A percentile compares a stretch with the other conserved stretches of the same genome.
Evolutionary conservation across 2,888 invertebrate species (phyloP).

Genomic region (Tiliacea aurago): DNA sequence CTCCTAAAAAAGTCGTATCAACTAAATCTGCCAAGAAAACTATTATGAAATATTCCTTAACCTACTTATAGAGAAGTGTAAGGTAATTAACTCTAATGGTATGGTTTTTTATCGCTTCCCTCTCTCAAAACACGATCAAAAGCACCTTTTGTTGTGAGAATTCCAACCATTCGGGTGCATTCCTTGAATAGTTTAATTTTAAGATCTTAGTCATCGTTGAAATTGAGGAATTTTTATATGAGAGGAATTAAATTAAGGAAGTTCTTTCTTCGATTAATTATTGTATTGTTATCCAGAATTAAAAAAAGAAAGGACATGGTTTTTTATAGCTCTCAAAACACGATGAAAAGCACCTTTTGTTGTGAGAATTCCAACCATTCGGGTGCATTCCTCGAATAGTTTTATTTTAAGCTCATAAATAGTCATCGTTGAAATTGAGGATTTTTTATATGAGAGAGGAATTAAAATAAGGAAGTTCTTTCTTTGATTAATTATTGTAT

Average conservation of each 20-base stretch:
- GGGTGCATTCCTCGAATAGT: slow-evolving; percentile 44
- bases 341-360: slow-evolving; percentile 42
- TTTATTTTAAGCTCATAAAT: slow-evolving; percentile 32
- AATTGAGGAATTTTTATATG: slow-evolving; percentile 21
- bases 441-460: slow-evolving; percentile 14
- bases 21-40: slow-evolving; percentile 36
- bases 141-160: slow-evolving; percentile 45
- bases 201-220: slow-evolving; percentile 33
- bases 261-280: not conserved
- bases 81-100: slow-evolving; percentile 33
- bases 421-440: slow-evolving; percentile 32
- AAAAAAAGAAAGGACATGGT: not conserved
- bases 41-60: slow-evolving; percentile 61
- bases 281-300: not conserved
- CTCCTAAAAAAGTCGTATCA: slow-evolving; percentile 17
- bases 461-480: not conserved
- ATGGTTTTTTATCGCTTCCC: slow-evolving; percentile 53
- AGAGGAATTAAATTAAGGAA: slow-evolving; percentile 1
- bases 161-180: slow-evolving; percentile 44
- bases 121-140: slow-evolving; percentile 35
- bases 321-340: slow-evolving; percentile 54
- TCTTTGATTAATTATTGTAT: not conserved
- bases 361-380: slow-evolving; percentile 37
- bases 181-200: slow-evolving; percentile 36
- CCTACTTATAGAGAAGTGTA: slow-evolving; percentile 41